These are phyloP conservation scores for Octodonta nipae DNA, from an alignment of 2,888 invertebrate species.

Conservation along the genomic window DNA sequence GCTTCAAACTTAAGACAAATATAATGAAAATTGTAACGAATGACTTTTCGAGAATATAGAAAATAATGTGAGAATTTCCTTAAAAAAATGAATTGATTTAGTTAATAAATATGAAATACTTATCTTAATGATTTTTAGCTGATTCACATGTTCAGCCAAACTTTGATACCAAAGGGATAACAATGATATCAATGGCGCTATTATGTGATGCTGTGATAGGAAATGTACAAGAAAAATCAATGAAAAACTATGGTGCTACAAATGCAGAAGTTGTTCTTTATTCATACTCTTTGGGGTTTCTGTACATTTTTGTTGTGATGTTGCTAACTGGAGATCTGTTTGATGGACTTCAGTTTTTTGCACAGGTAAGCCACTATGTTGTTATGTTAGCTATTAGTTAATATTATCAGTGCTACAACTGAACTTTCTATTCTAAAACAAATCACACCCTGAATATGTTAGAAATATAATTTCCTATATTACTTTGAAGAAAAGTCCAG, in stretches of 20 bases:
- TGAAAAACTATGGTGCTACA: slow-evolving; percentile 68
- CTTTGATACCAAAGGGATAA: slow-evolving; percentile 54
- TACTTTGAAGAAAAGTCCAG: too few relatives aligned
- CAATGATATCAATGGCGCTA: slow-evolving; percentile 70
- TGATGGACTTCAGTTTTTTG: slow-evolving; percentile 64
- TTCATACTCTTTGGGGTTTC: slow-evolving; percentile 78
- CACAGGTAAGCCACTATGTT: too few relatives aligned
- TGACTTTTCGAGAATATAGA: too few relatives aligned
- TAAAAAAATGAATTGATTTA: neutral
- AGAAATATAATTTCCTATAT: too few relatives aligned
- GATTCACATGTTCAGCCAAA: slow-evolving; percentile 64
- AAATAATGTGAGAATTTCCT: neutral
- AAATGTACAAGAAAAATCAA: slow-evolving; percentile 91
- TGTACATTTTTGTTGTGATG: slow-evolving; percentile 66
- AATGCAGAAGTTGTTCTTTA: slow-evolving; percentile 88
- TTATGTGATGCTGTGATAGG: slow-evolving; percentile 92
- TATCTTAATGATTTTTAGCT: slow-evolving; percentile 41
- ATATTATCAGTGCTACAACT: too few relatives aligned
- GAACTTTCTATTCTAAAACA: too few relatives aligned
- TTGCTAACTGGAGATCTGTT: slow-evolving; percentile 57
- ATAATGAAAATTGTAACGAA: too few relatives aligned
- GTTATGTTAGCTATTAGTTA: too few relatives aligned
- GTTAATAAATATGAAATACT: too few relatives aligned
- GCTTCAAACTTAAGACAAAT: too few relatives aligned
- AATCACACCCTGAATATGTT: too few relatives aligned